phyloP scores from a whole-genome alignment of 2,797 vertebrate species.

The Neopelma chrysocephalum region DNA sequence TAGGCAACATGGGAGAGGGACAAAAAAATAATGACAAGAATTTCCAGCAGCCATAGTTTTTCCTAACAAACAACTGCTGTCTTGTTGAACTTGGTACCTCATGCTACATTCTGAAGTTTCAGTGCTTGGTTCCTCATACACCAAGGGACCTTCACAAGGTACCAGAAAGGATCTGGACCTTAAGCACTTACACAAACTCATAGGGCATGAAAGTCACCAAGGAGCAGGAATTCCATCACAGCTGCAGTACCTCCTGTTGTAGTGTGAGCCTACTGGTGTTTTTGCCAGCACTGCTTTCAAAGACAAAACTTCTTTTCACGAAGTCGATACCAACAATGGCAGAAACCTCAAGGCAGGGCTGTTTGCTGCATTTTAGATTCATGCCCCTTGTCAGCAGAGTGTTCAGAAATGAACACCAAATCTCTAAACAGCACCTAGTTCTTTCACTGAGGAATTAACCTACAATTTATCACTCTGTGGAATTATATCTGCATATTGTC shows the following conservation, averaged over 20 bases:
- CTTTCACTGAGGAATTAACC: not conserved
- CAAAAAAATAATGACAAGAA: not conserved
- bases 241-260: not conserved
- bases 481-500: not conserved
- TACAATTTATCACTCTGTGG: not conserved
- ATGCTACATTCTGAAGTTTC: not conserved
- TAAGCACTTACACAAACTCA: not conserved
- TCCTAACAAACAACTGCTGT: not conserved
- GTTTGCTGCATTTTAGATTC: not conserved
- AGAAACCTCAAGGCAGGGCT: not conserved
- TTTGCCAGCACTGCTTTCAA: not conserved
- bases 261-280: not conserved
- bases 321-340: not conserved
- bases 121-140: not conserved
- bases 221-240: not conserved
- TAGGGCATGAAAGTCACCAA: not conserved
- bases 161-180: not conserved
- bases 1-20: not conserved
- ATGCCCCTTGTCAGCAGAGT: not conserved
- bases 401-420: not conserved
- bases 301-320: not conserved
- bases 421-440: not conserved
- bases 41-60: not conserved
- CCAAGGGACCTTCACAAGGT: not conserved
- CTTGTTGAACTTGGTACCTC: not conserved